Percentiles rank a stretch among this genome's conserved stretches.
These are phyloP conservation scores for Copsychus sechellarum DNA, from an alignment of 2,113 vertebrate species.

Conservation along the genomic window DNA sequence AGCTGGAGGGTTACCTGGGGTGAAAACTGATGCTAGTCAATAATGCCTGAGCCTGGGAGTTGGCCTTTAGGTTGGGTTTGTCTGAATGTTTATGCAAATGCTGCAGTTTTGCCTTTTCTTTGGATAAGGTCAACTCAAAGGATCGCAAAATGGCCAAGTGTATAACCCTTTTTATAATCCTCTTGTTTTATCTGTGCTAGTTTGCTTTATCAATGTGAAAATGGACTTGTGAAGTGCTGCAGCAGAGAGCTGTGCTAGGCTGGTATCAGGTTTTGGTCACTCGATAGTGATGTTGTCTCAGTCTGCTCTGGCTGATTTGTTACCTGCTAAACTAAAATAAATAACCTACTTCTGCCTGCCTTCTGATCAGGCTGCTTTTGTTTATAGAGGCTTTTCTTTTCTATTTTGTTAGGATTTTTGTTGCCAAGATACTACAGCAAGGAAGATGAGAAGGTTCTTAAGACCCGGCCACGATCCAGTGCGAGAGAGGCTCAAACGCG, in stretches of 20 bases:
- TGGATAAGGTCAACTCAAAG: not conserved
- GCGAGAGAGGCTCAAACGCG: conserved; percentile 89
- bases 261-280: conserved; percentile 32
- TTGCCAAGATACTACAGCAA: conserved; percentile 30
- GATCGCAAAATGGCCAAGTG: not conserved
- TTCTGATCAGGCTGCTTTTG: not conserved
- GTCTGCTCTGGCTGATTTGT: not conserved
- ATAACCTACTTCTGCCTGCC: conserved; percentile 25
- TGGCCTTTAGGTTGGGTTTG: not conserved
- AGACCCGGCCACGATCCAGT: conserved; percentile 89
- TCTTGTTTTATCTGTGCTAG: not conserved
- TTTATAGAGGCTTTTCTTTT: not conserved
- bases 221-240: not conserved
- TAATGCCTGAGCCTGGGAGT: not conserved
- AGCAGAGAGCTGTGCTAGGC: not conserved
- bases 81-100: not conserved
- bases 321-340: conserved; percentile 24
- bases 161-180: not conserved
- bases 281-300: not conserved
- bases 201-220: not conserved
- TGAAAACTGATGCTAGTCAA: conserved; percentile 6
- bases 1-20: conserved; percentile 16
- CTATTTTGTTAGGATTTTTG: conserved; percentile 28
- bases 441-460: conserved; percentile 93
- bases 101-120: not conserved